These are phyloP conservation scores for Epinephelus coioides DNA, from an alignment of 2,797 vertebrate species.

Conservation along the genomic window DNA sequence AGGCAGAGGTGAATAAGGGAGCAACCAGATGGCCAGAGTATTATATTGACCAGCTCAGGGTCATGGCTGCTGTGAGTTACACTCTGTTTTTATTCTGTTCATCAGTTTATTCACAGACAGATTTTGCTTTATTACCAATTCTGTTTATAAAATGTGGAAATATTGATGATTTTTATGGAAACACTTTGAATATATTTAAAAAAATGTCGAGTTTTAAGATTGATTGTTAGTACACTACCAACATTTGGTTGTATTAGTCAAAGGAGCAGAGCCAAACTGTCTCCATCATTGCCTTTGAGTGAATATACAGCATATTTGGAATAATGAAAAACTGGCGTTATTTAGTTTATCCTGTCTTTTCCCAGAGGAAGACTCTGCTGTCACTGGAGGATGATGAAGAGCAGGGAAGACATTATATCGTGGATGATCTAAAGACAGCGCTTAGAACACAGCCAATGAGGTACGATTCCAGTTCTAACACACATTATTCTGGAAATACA, in stretches of 20 bases:
- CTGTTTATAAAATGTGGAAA: neutral
- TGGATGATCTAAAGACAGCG: constrained; percentile 95
- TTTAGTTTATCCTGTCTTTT: neutral
- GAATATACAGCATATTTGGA: neutral
- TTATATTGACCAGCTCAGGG: constrained; percentile 95
- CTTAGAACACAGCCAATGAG: constrained; percentile 97
- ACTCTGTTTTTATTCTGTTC: neutral
- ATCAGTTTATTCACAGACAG: neutral
- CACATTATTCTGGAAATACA: neutral
- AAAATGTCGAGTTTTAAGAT: neutral
- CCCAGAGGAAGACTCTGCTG: constrained; percentile 92
- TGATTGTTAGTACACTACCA: neutral
- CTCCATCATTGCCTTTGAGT: neutral
- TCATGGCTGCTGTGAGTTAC: constrained; percentile 94
- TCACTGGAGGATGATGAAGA: constrained; percentile 92
- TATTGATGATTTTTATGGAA: neutral
- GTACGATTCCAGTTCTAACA: constrained; percentile 28
- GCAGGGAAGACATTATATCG: constrained; percentile 91
- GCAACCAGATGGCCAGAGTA: constrained; percentile 95
- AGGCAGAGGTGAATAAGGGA: constrained; percentile 94
- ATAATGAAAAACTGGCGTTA: neutral
- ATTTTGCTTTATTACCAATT: neutral
- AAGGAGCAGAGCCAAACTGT: neutral
- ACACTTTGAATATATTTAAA: too few species aligned
- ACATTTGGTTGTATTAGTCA: neutral